Conservation (phyloP, 2,113 vertebrate genomes). For the Mesembrinibis cayennensis region DNA sequence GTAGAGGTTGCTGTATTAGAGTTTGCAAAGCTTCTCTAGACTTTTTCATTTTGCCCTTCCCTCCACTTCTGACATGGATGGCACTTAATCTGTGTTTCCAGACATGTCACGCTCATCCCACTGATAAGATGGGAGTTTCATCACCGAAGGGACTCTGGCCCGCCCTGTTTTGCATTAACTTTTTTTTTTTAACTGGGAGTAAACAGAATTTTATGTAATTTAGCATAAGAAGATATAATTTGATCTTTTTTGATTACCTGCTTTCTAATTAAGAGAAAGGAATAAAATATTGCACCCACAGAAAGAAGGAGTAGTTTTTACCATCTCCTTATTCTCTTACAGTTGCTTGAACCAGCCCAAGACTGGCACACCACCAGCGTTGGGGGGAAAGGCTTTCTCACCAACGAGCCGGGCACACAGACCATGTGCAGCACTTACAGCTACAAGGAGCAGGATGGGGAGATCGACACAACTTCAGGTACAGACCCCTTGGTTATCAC, state of each 20-base stretch:
- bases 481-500: neutral
- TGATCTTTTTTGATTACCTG: neutral
- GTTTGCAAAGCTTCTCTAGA: neutral
- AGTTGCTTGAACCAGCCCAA: slow-evolving; percentile 55
- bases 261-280: neutral
- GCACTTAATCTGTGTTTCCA: neutral
- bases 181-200: neutral
- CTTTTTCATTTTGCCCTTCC: neutral
- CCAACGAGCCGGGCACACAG: slow-evolving; percentile 69
- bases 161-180: neutral
- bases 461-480: slow-evolving; percentile 68
- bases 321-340: neutral
- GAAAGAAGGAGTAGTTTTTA: neutral
- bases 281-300: neutral
- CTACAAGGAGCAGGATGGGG: slow-evolving; percentile 71
- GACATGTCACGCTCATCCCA: neutral
- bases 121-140: neutral
- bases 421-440: slow-evolving; percentile 31
- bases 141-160: neutral
- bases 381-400: slow-evolving; percentile 76
- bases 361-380: slow-evolving; percentile 73
- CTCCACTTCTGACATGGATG: neutral
- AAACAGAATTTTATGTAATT: neutral
- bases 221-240: neutral
- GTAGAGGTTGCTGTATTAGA: neutral